Base-by-base conservation (phyloP, 2,113 vertebrate genomes). In the Lepus europaeus region DNA sequence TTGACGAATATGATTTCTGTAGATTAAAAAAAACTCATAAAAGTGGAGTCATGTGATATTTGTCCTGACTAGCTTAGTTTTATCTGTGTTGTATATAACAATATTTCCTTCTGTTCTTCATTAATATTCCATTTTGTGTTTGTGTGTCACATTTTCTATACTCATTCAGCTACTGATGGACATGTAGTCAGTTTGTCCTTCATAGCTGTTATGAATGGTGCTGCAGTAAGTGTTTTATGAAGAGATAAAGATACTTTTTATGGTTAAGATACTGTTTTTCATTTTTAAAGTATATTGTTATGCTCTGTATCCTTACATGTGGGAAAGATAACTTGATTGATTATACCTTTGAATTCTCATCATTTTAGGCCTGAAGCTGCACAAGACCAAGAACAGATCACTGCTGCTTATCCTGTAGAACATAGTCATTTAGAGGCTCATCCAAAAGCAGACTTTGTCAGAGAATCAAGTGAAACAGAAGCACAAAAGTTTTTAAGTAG, bases 381-480 rank as follows among this genome's bases (percentile, higher is more conserved):
- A 64, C 51, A 98, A 97, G 98, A 98, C 79, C 98, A 97, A 76
- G 98, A 98, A 11, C 96, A 97, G 61, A 87, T 98, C 90, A 96
- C 99, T 59, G 31, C 98, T 79, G 90, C 97, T 88, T 99, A 98
- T 94, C 84, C 98, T 87, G 94, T 97, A 93, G 99, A 99, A 74
- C 99, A 98, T 51, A 97, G 96, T 97, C 98, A 98, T n/a, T 86
- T 99, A 97, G 99, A 99, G 86, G 97, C 98, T 3, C 99, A 98
- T 83, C 91, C 98, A 78, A 99, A 99, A 97, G 97, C 96, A 39
- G 99, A 99, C 76, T 99, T 99, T 89, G 99, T 99, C 93, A 98
- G 99, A 97, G 99, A 99, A 94, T 96, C 98, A 0, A 90, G 98
- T 74, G 99, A 99, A 68, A 96, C 98, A 3, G 98, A 98, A 70